Evolutionary conservation across 2,113 vertebrate species (phyloP).

Genomic region (Oophaga pumilio): DNA sequence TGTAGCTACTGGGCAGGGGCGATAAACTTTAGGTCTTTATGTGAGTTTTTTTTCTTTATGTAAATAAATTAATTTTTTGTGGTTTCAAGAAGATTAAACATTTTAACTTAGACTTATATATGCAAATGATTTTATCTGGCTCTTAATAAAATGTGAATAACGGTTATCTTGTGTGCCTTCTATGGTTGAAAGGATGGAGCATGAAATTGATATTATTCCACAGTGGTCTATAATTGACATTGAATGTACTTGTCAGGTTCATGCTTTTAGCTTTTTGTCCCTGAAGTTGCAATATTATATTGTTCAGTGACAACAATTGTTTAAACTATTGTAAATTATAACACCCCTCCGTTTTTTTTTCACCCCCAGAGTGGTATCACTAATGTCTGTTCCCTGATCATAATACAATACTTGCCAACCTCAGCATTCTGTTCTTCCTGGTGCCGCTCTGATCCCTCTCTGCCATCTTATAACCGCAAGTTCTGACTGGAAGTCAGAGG

Average conservation of each 20-base stretch:
- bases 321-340: too few species aligned
- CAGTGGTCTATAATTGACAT: not conserved
- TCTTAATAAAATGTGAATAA: slow-evolving; percentile 58
- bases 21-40: slow-evolving; percentile 5
- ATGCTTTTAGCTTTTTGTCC: too few species aligned
- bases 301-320: too few species aligned
- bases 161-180: not conserved
- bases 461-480: too few species aligned
- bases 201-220: not conserved
- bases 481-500: too few species aligned
- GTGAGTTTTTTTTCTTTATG: slow-evolving; percentile 28
- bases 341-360: too few species aligned
- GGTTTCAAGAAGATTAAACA: slow-evolving; percentile 48
- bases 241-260: not conserved
- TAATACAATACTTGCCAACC: too few species aligned
- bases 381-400: too few species aligned
- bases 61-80: slow-evolving; percentile 53
- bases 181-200: not conserved
- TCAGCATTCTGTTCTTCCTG: too few species aligned
- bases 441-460: too few species aligned
- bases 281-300: too few species aligned
- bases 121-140: slow-evolving; percentile 54
- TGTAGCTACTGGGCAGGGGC: slow-evolving; percentile 8
- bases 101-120: slow-evolving; percentile 52
- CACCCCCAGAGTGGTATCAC: too few species aligned